These are phyloP conservation scores for Scaptomyza tumidula DNA, from an alignment of 2,888 invertebrate species.

Conservation along the genomic window DNA sequence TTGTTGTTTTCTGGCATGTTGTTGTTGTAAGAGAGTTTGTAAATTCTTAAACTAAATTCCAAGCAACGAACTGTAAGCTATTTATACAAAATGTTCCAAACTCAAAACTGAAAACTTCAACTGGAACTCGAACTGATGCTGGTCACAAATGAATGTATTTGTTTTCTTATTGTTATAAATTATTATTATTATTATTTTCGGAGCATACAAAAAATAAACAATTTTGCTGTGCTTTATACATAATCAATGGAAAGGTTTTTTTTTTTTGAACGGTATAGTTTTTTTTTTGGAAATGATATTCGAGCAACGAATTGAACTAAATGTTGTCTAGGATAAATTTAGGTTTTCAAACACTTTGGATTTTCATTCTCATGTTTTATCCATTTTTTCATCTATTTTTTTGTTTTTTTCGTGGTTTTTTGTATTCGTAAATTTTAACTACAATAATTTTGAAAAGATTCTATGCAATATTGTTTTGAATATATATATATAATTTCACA, in stretches of 20 bases:
- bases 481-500: too few relatives aligned
- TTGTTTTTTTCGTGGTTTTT: background rate
- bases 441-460: background rate
- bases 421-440: background rate
- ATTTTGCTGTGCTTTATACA: slow-evolving; percentile 53
- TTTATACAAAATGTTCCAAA: slow-evolving; percentile 55
- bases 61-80: slow-evolving; percentile 71
- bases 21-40: slow-evolving; percentile 36
- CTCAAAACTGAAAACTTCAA: slow-evolving; percentile 41
- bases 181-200: slow-evolving; percentile 10
- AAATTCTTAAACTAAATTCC: slow-evolving; percentile 68
- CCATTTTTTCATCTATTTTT: background rate
- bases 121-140: slow-evolving; percentile 39
- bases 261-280: slow-evolving; percentile 35
- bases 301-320: slow-evolving; percentile 42
- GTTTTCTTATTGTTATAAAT: background rate
- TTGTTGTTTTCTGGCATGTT: slow-evolving; percentile 65
- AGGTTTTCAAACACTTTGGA: slow-evolving; percentile 29
- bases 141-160: slow-evolving; percentile 57
- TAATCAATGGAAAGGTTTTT: slow-evolving; percentile 37
- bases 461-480: background rate
- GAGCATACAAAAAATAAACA: slow-evolving; percentile 44
- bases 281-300: slow-evolving; percentile 54
- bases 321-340: slow-evolving; percentile 38
- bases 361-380: slow-evolving; percentile 9